Conservation (phyloP, 2,888 invertebrate genomes). For the Tipula lateralis region DNA sequence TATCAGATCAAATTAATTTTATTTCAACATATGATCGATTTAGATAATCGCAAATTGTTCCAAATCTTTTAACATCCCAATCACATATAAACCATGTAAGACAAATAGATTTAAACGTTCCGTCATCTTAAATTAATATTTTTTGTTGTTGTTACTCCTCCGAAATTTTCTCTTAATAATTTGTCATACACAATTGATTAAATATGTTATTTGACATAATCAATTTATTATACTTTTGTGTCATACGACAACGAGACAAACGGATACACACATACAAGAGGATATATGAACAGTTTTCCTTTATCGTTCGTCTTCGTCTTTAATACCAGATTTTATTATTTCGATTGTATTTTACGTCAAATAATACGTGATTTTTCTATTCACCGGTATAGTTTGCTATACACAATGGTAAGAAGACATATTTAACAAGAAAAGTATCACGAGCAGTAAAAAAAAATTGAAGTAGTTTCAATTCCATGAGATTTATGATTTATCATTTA, state of each 20-base stretch:
- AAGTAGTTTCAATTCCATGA: not conserved
- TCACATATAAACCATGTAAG: not conserved
- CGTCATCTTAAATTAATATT: not conserved
- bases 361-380: constrained; percentile 7
- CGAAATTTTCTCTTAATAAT: not conserved
- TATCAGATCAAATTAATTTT: not conserved
- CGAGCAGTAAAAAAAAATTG: not conserved
- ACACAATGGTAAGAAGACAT: not conserved
- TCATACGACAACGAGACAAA: not conserved
- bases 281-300: not conserved
- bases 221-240: constrained; percentile 1
- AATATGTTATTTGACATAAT: not conserved
- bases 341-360: constrained; percentile 11
- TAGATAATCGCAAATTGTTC: not conserved
- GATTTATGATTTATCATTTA: constrained; percentile 13
- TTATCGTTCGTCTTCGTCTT: not conserved
- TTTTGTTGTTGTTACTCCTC: not conserved
- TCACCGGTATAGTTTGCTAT: not conserved
- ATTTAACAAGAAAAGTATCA: not conserved
- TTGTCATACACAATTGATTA: not conserved
- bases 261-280: not conserved
- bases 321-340: constrained; percentile 4
- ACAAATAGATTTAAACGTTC: constrained; percentile 11
- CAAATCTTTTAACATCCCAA: not conserved
- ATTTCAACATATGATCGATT: not conserved